These are phyloP conservation scores for Corbicula japonica DNA, from an alignment of 2,888 invertebrate species.

Conservation along the genomic window DNA sequence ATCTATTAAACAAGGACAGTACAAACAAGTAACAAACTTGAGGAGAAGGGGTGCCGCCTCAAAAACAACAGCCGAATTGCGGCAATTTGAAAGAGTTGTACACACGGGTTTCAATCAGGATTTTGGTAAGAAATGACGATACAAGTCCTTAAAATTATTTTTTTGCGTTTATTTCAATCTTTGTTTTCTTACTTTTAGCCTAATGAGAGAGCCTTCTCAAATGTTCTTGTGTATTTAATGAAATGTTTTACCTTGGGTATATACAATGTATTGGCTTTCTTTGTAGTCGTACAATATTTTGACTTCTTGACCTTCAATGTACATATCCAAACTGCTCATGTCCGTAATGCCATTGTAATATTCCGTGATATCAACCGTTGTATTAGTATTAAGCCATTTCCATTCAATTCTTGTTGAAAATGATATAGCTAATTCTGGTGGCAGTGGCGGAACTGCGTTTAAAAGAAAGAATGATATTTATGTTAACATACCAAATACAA, in stretches of 20 bases:
- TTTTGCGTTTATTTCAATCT: background rate
- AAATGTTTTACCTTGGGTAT: slow-evolving; percentile 60
- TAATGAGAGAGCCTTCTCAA: too few species aligned
- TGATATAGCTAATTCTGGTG: slow-evolving; percentile 51
- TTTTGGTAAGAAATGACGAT: too few species aligned
- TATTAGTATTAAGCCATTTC: slow-evolving; percentile 62
- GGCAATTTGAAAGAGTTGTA: background rate
- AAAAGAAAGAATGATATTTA: too few species aligned
- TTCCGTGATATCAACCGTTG: slow-evolving; percentile 55
- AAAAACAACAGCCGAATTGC: background rate
- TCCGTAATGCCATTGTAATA: slow-evolving; percentile 58
- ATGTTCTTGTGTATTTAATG: too few species aligned
- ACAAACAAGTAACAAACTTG: too few species aligned
- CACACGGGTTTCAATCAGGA: too few species aligned
- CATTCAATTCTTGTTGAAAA: slow-evolving; percentile 68
- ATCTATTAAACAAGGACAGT: too few species aligned
- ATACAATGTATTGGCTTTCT: slow-evolving; percentile 53
- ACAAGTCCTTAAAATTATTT: background rate
- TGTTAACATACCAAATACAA: background rate
- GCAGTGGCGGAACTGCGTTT: slow-evolving; percentile 45
- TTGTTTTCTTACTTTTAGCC: background rate
- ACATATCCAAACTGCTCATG: slow-evolving; percentile 51
- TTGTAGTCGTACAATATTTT: slow-evolving; percentile 58
- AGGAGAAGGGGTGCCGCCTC: too few species aligned
- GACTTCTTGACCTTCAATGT: slow-evolving; percentile 53